Percentiles rank a stretch among this genome's conserved stretches.
These are phyloP conservation scores for Scophthalmus maximus DNA, from an alignment of 2,113 vertebrate genomes.

Conservation along the genomic window DNA sequence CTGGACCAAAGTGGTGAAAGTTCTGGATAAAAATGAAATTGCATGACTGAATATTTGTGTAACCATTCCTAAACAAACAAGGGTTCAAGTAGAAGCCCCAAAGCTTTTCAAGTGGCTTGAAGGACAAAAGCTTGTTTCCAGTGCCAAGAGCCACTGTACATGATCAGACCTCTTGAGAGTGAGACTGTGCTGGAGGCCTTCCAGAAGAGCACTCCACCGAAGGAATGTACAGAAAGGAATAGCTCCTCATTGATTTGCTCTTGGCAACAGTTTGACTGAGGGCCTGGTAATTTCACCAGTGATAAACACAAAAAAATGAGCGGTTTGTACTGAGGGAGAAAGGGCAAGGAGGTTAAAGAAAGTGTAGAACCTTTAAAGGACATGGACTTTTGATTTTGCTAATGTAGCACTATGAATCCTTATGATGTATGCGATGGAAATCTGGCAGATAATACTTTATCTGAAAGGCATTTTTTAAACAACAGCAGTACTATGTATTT, in stretches of 20 bases:
- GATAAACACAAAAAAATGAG: slow-evolving; percentile 40
- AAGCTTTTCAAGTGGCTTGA: not conserved
- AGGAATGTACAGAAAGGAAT: slow-evolving; percentile 38
- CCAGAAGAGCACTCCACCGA: slow-evolving; percentile 52
- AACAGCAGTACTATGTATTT: too few relatives aligned
- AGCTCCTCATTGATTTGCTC: slow-evolving; percentile 57
- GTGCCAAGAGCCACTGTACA: slow-evolving; percentile 12
- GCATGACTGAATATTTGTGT: not conserved
- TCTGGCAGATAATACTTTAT: not conserved
- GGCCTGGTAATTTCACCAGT: slow-evolving; percentile 28
- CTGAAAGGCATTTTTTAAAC: too few relatives aligned
- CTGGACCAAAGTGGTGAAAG: too few relatives aligned
- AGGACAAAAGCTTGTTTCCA: slow-evolving; percentile 4
- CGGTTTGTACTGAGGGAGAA: slow-evolving; percentile 26
- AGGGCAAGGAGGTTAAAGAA: slow-evolving; percentile 29
- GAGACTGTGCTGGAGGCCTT: slow-evolving; percentile 43
- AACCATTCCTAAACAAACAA: not conserved
- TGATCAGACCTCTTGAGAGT: slow-evolving; percentile 44
- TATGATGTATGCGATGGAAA: not conserved
- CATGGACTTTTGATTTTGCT: not conserved
- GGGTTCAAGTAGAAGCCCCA: not conserved
- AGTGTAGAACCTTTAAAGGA: not conserved
- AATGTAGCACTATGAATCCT: not conserved
- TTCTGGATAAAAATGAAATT: not conserved
- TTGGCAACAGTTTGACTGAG: slow-evolving; percentile 21